Evolutionary conservation across 2,888 invertebrate genomes (phyloP).

Genomic region (Lottia scabra): DNA sequence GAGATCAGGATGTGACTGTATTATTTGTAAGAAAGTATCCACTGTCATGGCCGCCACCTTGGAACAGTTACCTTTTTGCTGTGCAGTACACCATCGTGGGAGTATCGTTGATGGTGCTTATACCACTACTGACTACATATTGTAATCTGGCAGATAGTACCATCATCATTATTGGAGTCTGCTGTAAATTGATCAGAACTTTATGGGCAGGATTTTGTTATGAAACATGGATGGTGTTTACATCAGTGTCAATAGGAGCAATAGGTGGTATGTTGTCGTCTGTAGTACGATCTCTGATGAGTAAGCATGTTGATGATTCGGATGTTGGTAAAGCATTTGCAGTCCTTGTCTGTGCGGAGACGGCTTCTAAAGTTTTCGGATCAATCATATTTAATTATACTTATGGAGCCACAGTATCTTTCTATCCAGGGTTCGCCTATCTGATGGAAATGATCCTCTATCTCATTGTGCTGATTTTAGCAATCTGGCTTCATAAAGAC

Average conservation of each 20-base stretch:
- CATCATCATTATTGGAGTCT: slow-evolving; percentile 51
- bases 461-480: slow-evolving; percentile 40
- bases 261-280: slow-evolving; percentile 58
- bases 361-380: slow-evolving; percentile 61
- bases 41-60: slow-evolving; percentile 58
- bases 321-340: slow-evolving; percentile 66
- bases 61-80: slow-evolving; percentile 64
- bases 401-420: slow-evolving; percentile 58
- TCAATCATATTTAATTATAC: slow-evolving; percentile 59
- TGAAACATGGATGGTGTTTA: slow-evolving; percentile 56
- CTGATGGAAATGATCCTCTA: slow-evolving; percentile 54
- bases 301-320: slow-evolving; percentile 61
- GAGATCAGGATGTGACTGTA: slow-evolving; percentile 62
- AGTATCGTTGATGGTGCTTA: slow-evolving; percentile 52
- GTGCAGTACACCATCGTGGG: slow-evolving; percentile 64
- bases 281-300: slow-evolving; percentile 62
- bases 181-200: slow-evolving; percentile 56
- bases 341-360: slow-evolving; percentile 62
- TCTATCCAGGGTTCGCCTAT: slow-evolving; percentile 63
- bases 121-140: slow-evolving; percentile 57
- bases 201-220: slow-evolving; percentile 46
- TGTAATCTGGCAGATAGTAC: slow-evolving; percentile 53
- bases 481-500: slow-evolving; percentile 39
- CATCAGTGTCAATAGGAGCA: slow-evolving; percentile 51
- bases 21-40: slow-evolving; percentile 59